Base-by-base conservation (phyloP, 2,888 invertebrate species). In the Microplitis manilae region DNA sequence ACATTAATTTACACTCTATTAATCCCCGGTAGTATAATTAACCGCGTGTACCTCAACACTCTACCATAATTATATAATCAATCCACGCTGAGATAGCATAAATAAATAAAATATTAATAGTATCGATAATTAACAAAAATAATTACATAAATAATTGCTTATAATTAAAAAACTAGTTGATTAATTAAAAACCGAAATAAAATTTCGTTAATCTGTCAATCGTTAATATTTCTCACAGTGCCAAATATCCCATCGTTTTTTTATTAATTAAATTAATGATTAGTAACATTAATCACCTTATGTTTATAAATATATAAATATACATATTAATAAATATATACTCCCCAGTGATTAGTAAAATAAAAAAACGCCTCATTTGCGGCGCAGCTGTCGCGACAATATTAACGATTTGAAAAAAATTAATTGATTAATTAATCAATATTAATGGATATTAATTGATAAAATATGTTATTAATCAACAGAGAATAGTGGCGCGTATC, bases 141-240 rank as follows among this genome's bases (percentile, higher is more conserved):
- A 75, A 75, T 60, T 20, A 65, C 71, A 50, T 15, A 71, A 77
- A 77, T 73, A 76, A 30, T 61, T 5, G 38, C 7, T 2, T 61
- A 39, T n/a, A 41, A 59, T 67, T 41, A 73, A 20, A 9, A 72
- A 77, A 76, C 64, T 68, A 72, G 71, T 60, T 73, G 62, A 38
- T 39, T 41, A 15, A 40, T 62, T 20, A 2, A 62, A 62, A 67
- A 50, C 13, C 9, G 59, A 68, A 61, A 40, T 61, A 41, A 4
- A 61, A 39, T 68, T 72, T 76, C 41, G 38, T 75, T 7, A 38
- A n/a, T 39, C 59, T 17, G 39, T 62, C 72, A 68, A 40, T 62
- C 72, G 61, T 68, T 67, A 61, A 80, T 77, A 78, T 86, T 88
- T 89, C 89, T 89, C 89, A 88, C 85, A 89, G 89, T 89, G 89